Evolutionary conservation across 1,140 invertebrate genomes (phyloP), one percentile per base, ranked within the genome.

Genomic region (Heliconius melpomene): DNA sequence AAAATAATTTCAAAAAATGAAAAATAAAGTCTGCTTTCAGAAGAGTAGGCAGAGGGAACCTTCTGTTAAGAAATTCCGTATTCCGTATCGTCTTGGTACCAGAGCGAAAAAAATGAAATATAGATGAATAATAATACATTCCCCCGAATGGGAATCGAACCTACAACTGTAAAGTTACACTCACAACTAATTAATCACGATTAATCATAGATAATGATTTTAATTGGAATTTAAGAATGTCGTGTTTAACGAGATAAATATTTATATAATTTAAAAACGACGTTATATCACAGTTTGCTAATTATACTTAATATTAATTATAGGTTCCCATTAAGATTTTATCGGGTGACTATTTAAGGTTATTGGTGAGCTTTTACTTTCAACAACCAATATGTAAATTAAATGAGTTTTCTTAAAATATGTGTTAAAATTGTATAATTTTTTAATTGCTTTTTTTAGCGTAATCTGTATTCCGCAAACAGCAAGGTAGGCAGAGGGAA

Each of bases 331-430:
- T 66, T 66, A 66, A 66, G 60, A 66, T 66, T 66, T 66, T 66
- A 66, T 66, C 60, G 5, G 23, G 23, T 26, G 26, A 26, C 60
- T 26, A 26, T 66, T 66, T 60, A 66, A 16, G 8, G 9, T 66
- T 66, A 26, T 66, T 23, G n/a, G 60, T 66, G 13, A 66, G 60
- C 60, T 66, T 66, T 66, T 66, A 66, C 60, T 66, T 66, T 66
- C 60, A 16, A 26, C 13, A 23, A 66, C 11, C 9, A 66, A 66
- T 66, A 66, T 66, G 23, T 29, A 26, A 29, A 66, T 66, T 26
- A 29, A 66, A 66, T 66, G 1, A 66, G 3, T n/a, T 66, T 66
- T 66, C 60, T 57, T 23, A 57, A 57, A 23, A 57, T 46, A 57
- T 57, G n/a, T 23, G 20, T 23, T 57, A 11, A 57, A 57, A 57